Evolutionary conservation across 2,113 vertebrate species (phyloP).

Genomic region (Seriola aureovittata): DNA sequence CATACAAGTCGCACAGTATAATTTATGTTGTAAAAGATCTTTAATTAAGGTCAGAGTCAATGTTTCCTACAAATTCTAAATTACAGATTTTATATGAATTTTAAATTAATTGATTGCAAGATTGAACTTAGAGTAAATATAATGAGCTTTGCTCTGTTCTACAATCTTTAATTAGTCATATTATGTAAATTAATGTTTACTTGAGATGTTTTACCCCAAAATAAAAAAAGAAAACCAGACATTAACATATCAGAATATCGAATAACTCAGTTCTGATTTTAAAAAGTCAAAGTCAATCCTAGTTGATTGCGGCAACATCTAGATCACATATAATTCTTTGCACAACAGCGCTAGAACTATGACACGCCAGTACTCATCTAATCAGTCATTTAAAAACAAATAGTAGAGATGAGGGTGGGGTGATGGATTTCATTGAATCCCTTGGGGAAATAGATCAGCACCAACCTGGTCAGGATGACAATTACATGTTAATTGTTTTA

Average conservation of each 20-base stretch:
- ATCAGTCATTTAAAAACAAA: constrained; percentile 41
- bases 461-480: constrained; percentile 77
- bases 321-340: background rate
- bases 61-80: background rate
- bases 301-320: background rate
- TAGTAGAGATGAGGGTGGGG: constrained; percentile 7
- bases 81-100: background rate
- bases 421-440: constrained; percentile 59
- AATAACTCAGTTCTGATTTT: background rate
- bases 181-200: background rate
- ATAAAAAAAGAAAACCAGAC: background rate
- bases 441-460: constrained; percentile 59
- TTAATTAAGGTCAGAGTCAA: background rate
- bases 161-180: background rate
- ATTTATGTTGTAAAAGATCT: background rate
- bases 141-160: background rate
- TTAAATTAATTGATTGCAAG: background rate
- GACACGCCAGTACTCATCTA: background rate
- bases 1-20: background rate
- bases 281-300: background rate
- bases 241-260: background rate
- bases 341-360: background rate
- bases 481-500: constrained; percentile 83
- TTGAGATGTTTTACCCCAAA: background rate
- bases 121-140: background rate